phyloP scores from a whole-genome alignment of 1,140 invertebrate species.

The Caenorhabditis brenneri region DNA sequence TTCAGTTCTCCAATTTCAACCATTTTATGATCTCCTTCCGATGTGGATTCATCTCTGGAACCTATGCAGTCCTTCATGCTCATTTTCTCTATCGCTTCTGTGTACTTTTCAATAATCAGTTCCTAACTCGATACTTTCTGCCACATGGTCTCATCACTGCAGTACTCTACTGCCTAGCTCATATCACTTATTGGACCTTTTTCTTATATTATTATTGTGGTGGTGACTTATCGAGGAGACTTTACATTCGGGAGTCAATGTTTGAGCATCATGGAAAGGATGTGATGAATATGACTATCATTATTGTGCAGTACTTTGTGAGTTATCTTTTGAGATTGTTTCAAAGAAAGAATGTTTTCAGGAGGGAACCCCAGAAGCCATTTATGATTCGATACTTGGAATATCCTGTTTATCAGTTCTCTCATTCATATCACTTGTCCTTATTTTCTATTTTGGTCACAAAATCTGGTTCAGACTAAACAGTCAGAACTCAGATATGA shows the following conservation, averaged over 20 bases:
- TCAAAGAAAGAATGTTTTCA: background rate
- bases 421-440: background rate
- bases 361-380: background rate
- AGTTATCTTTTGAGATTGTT: background rate
- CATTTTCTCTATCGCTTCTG: background rate
- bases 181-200: background rate
- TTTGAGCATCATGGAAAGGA: background rate
- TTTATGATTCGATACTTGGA: background rate
- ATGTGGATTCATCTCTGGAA: background rate
- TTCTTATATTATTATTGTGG: background rate
- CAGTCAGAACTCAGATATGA: background rate
- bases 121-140: background rate
- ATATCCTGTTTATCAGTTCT: background rate
- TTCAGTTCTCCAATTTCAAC: background rate
- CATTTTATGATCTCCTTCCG: background rate
- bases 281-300: background rate
- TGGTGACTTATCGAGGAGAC: background rate
- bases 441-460: background rate
- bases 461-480: background rate
- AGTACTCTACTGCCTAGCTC: background rate
- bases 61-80: background rate
- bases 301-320: background rate
- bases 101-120: background rate
- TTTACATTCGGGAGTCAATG: background rate
- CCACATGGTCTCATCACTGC: background rate